These are phyloP conservation scores for Balanococcus diminutus DNA, from an alignment of 2,888 invertebrate genomes.

Conservation along the genomic window DNA sequence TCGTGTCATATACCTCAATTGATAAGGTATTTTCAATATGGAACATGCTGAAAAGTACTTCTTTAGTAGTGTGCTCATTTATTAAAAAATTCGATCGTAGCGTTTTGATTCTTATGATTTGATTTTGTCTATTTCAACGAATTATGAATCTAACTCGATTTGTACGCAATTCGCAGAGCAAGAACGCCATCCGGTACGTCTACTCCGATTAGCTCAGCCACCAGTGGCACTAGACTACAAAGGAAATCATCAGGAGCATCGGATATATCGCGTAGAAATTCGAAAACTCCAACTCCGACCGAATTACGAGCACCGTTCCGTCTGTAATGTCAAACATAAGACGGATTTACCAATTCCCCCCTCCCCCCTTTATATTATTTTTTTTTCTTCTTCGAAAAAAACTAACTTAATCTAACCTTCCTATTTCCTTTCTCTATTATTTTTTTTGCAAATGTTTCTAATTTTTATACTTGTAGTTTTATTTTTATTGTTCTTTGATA, in stretches of 20 bases:
- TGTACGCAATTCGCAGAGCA: constrained; percentile 66
- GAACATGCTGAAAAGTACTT: constrained; percentile 53
- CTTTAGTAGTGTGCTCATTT: not conserved
- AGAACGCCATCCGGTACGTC: constrained; percentile 77
- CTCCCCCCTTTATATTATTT: no score
- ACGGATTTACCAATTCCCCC: not conserved
- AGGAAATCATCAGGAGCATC: constrained; percentile 74
- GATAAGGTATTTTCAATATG: constrained; percentile 60
- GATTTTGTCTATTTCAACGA: no score
- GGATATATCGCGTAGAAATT: constrained; percentile 64
- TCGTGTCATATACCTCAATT: constrained; percentile 60
- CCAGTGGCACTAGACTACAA: constrained; percentile 59
- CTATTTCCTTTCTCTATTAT: constrained; percentile 34
- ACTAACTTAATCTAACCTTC: constrained; percentile 53
- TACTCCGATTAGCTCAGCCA: constrained; percentile 66
- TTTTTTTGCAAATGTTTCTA: constrained; percentile 28
- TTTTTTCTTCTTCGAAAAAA: not conserved
- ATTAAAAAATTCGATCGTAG: no score
- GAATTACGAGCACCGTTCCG: constrained; percentile 63
- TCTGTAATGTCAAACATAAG: constrained; percentile 59
- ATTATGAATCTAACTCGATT: no score
- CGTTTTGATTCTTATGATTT: no score
- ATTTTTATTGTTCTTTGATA: constrained; percentile 31
- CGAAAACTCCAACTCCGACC: constrained; percentile 61
- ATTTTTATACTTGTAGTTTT: constrained; percentile 37